phyloP scores from a whole-genome alignment of 64 coral and sea anemone genomes.

The Actinia equina region DNA sequence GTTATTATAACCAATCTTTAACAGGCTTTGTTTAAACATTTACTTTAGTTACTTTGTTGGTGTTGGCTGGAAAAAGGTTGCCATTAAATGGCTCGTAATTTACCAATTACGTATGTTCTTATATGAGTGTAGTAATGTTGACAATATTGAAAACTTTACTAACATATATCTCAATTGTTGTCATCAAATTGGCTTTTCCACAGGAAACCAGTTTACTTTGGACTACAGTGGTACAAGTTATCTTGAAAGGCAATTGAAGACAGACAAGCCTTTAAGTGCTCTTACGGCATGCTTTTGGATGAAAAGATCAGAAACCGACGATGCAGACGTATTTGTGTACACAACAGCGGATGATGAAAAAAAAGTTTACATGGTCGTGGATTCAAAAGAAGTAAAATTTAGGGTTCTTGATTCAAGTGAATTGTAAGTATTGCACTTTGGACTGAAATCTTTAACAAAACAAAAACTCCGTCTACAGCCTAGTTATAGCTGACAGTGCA shows the following conservation, averaged over 20 bases:
- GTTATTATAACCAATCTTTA: too few species aligned
- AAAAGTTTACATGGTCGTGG: not conserved
- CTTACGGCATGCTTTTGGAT: conserved; percentile 2
- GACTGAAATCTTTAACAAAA: too few species aligned
- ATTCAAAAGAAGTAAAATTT: not conserved
- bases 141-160: too few species aligned
- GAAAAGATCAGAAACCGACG: not conserved
- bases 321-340: not conserved
- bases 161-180: not conserved
- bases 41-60: too few species aligned
- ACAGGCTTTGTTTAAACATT: too few species aligned
- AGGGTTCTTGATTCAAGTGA: not conserved
- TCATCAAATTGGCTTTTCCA: too few species aligned
- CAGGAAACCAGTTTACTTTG: not conserved
- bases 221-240: not conserved
- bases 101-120: too few species aligned
- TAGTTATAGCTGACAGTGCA: too few species aligned
- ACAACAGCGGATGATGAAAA: not conserved
- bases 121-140: too few species aligned
- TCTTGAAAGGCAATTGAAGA: not conserved
- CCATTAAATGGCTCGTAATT: too few species aligned
- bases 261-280: not conserved
- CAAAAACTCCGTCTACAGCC: too few species aligned
- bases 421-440: not conserved
- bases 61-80: too few species aligned